Base-by-base conservation (phyloP, 2,797 vertebrate species). In the Aphelocoma californica region DNA sequence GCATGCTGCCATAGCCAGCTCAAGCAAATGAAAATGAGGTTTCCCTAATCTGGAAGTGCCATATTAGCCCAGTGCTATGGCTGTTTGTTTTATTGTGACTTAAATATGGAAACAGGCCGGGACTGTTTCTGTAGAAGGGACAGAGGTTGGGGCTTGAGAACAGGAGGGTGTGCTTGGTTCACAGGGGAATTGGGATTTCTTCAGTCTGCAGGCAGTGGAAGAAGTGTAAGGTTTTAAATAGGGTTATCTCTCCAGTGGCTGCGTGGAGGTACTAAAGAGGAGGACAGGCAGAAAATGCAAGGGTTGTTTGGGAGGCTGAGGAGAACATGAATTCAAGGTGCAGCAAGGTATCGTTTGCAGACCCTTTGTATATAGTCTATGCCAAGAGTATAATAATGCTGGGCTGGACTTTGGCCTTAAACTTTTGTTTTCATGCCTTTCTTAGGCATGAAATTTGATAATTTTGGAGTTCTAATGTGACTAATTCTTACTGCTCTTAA, bases 401-500 rank as follows among this genome's bases (percentile, higher is more conserved):
- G 29, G 34, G 6, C 21, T 72, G 38, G 4, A 9, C 51, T 54
- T 75, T 18, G 29, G 19, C 69, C 56, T 80, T 50, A 40, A 10
- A 23, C 73, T 82, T 40, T 73, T 47, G 29, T 83, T 90, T 83
- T 83, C 42, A 21, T 77, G 11, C 38, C 61, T 87, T 85, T 90
- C 47, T 72, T 79, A 83, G 67, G 60, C 85, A 18, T 64, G 53
- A 70, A 65, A 79, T 70, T 44, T 73, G 77, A 57, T 61, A 70
- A 70, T 73, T 91, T 79, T 60, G 34, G 54, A 72, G 40, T 77
- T 92, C 34, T 88, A 32, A 62, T 31, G 58, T 90, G 89, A 89
- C 51, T 86, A 64, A 82, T 93, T 88, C 34, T 62, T 92, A 60
- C 51, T 72, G 77, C 51, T 93, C 77, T 92, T 86, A 82, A 94